Evolutionary conservation across 2,113 vertebrate species (phyloP).

Genomic region (Nesogale talazaci): DNA sequence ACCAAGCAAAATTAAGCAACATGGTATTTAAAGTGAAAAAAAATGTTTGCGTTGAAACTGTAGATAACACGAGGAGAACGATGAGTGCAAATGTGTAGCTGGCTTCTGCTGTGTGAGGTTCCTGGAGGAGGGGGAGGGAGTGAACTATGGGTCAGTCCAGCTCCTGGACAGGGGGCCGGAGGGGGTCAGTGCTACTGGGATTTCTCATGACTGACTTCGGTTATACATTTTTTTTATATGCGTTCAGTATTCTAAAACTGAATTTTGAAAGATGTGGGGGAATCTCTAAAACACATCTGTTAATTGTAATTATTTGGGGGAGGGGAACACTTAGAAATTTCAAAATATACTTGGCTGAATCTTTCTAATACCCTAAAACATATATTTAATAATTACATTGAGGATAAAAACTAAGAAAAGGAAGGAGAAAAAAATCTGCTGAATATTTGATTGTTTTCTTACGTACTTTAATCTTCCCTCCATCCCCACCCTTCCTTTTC

Average conservation of each 20-base stretch:
- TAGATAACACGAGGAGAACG: background rate
- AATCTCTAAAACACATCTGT: background rate
- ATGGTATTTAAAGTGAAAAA: background rate
- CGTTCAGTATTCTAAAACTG: background rate
- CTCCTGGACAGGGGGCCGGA: background rate
- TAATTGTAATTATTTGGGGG: background rate
- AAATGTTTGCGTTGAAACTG: background rate
- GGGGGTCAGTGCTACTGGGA: background rate
- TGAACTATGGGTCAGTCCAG: background rate
- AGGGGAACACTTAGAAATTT: background rate
- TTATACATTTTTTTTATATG: background rate
- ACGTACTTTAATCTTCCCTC: background rate
- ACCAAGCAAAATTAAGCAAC: conserved; percentile 47
- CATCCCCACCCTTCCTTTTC: background rate
- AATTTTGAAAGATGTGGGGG: background rate
- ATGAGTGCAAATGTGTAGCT: background rate
- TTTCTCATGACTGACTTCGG: background rate
- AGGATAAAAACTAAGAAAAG: conserved; percentile 21
- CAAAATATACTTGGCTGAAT: conserved; percentile 27
- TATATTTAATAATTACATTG: background rate
- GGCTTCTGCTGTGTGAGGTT: background rate
- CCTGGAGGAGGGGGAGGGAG: background rate
- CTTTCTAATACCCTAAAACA: conserved; percentile 3
- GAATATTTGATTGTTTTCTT: conserved; percentile 2
- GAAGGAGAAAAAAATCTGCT: background rate